These are phyloP conservation scores for Antechinus flavipes DNA, from an alignment of 2,113 vertebrate species.

Conservation along the genomic window DNA sequence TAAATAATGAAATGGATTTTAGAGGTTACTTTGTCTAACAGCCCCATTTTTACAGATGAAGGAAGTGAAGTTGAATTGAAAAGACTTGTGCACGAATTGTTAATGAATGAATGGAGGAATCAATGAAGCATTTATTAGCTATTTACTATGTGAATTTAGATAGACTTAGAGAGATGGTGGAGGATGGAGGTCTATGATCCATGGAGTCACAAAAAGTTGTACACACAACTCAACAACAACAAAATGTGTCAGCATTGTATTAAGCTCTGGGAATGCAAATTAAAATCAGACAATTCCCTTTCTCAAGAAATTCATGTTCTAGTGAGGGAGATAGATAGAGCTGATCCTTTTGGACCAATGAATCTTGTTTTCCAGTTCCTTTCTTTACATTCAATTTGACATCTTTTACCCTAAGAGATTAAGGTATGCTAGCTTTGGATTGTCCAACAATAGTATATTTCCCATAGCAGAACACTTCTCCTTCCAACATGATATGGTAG, in stretches of 20 bases:
- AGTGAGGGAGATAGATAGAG: not conserved
- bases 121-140: not conserved
- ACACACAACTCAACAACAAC: not conserved
- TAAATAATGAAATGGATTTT: not conserved
- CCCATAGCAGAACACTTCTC: not conserved
- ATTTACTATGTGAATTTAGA: not conserved
- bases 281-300: not conserved
- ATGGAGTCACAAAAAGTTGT: not conserved
- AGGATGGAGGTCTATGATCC: no score
- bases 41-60: not conserved
- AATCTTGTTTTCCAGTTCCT: not conserved
- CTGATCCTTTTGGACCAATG: not conserved
- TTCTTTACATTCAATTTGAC: not conserved
- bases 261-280: not conserved
- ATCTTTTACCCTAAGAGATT: not conserved
- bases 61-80: not conserved
- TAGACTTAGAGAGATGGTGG: not conserved
- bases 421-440: not conserved
- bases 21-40: not conserved
- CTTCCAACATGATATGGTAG: not conserved
- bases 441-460: not conserved
- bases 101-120: not conserved
- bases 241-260: not conserved
- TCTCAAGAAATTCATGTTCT: not conserved
- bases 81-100: not conserved